Evolutionary conservation across 2,888 invertebrate species (phyloP).

Genomic region (Periphyllus acericola): DNA sequence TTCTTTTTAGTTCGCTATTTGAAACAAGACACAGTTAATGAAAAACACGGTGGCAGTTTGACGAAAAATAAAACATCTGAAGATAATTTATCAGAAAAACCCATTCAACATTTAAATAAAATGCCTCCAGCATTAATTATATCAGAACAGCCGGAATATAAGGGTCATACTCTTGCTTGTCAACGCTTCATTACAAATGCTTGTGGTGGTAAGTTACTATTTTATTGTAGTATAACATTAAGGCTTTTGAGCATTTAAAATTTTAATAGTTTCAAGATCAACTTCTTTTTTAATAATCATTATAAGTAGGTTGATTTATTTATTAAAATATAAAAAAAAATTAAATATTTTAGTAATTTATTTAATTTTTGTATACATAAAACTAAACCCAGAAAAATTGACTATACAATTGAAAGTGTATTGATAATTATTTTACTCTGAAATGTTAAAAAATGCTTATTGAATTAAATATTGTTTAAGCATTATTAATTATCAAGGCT

Average conservation of each 20-base stretch:
- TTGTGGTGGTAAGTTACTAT: conserved; percentile 45
- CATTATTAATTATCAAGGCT: too few species aligned
- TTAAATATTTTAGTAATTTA: not conserved
- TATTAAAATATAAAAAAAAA: not conserved
- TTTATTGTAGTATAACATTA: not conserved
- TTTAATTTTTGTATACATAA: not conserved
- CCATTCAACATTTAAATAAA: conserved; percentile 47
- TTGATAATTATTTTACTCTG: too few species aligned
- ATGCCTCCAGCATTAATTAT: conserved; percentile 49
- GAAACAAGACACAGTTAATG: conserved; percentile 45
- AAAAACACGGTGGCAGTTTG: conserved; percentile 66
- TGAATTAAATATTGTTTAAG: too few species aligned
- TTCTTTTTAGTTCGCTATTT: conserved; percentile 77
- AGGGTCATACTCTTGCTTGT: conserved; percentile 54
- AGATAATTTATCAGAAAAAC: conserved; percentile 35
- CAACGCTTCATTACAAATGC: conserved; percentile 59
- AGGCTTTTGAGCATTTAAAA: not conserved
- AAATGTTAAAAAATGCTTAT: too few species aligned
- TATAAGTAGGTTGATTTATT: not conserved
- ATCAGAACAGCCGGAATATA: conserved; percentile 42
- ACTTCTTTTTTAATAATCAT: not conserved
- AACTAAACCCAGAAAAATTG: not conserved
- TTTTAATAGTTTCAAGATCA: not conserved
- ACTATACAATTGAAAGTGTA: too few species aligned
- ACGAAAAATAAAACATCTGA: conserved; percentile 42